Base-by-base conservation (phyloP, 2,888 invertebrate genomes). In the Harpagoxenus sublaevis region DNA sequence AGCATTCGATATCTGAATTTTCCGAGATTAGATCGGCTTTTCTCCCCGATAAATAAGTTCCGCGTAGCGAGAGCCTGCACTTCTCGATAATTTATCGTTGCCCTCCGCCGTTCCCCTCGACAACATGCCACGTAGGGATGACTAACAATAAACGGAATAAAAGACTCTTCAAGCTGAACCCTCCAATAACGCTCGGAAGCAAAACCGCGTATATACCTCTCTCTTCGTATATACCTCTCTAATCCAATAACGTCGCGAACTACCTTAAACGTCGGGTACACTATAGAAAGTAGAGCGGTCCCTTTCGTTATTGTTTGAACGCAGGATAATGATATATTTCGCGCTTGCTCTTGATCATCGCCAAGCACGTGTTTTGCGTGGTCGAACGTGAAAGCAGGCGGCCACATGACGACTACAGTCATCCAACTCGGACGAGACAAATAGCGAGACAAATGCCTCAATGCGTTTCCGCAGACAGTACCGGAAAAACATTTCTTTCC, bases 271-370 rank as follows among this genome's bases (percentile, higher is more conserved):
- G 60, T 28, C 71, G 48, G 23, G 31, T 68, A 55, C 15, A 31
- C 60, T 60, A 79, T 71, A 79, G 60, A 79, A 79, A 60, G 60
- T 79, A 79, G 60, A 79, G 60, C 79, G 79, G 73, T 79, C 79
- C 79, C 73, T 79, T 79, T 79, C 66, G 60, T 79, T 79, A 71
- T 79, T 79, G 71, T 79, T 79, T 79, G 23, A 79, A 79, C 39
- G 71, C 28, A 79, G 60, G 12, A 78, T 78, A 71, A 60, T 79
- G 79, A 71, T 79, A 70, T 60, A 78, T 57, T 70, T 71, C 35
- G 15, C 78, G 45, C 70, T 70, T 70, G 15, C n/a, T 12, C 23
- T 48, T 79, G 48, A 57, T 51, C 42, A 39, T 6, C 60, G 42
- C 39, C 73, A 71, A 79, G 71, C 48, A 71, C 57, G 60, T 28